Conservation (phyloP, 2,113 vertebrate genomes). For the Trematomus loennbergii region DNA sequence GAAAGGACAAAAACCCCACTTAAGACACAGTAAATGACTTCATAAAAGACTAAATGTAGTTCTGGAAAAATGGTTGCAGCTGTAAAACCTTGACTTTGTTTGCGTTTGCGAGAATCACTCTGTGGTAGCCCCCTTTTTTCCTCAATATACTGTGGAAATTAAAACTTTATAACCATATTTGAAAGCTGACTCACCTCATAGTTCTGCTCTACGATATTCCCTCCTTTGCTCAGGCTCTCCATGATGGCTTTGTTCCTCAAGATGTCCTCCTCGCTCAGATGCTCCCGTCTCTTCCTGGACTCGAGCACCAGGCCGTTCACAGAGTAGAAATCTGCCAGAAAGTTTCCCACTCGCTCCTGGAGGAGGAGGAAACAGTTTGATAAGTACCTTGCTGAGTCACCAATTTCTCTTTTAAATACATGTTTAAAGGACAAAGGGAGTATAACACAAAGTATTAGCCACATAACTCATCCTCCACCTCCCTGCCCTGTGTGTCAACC, state of each 20-base stretch:
- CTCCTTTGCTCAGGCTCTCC: constrained; percentile 99
- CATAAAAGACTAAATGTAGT: too few species aligned
- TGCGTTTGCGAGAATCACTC: background rate
- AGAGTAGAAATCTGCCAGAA: constrained; percentile 96
- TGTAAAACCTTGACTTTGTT: background rate
- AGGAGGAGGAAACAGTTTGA: constrained; percentile 24
- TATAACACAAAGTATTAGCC: constrained; percentile 9
- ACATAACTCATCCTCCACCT: constrained; percentile 12
- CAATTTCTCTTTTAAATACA: constrained; percentile 54
- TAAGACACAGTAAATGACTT: too few species aligned
- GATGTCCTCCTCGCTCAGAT: constrained; percentile 98
- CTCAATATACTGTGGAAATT: background rate
- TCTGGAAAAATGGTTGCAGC: background rate
- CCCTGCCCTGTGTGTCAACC: constrained; percentile 5
- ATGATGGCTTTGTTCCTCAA: constrained; percentile 99
- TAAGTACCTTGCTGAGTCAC: background rate
- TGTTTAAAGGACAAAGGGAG: constrained; percentile 12
- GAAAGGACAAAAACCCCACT: too few species aligned
- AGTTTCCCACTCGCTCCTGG: constrained; percentile 98
- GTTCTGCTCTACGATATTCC: constrained; percentile 95
- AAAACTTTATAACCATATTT: background rate
- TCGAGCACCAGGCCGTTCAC: constrained; percentile 97
- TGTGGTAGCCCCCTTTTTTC: background rate
- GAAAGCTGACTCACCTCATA: constrained; percentile 88
- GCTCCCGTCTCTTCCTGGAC: constrained; percentile 96